phyloP scores from a whole-genome alignment of 2,797 vertebrate genomes.

The Poecilia velifera region DNA sequence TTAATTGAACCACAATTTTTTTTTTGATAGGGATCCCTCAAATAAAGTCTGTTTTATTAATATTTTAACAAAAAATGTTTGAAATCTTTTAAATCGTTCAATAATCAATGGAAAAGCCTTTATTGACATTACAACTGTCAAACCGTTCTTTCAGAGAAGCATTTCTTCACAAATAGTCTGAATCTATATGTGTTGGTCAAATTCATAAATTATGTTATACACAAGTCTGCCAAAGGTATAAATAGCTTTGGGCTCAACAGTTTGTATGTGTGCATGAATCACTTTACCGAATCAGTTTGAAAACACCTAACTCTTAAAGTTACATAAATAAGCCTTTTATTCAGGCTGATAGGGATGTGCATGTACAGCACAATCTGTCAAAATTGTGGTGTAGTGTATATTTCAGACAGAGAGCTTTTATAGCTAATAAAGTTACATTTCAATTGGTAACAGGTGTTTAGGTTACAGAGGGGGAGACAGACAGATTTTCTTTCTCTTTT shows the following conservation, averaged over 20 bases:
- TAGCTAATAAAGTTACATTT: slow-evolving; percentile 63
- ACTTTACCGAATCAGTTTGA: not conserved
- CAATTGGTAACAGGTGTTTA: slow-evolving; percentile 71
- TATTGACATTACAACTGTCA: too few relatives aligned
- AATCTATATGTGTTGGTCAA: too few relatives aligned
- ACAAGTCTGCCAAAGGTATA: not conserved
- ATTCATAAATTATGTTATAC: too few relatives aligned
- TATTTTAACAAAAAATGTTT: too few relatives aligned
- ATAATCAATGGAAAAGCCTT: too few relatives aligned
- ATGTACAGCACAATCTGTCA: not conserved
- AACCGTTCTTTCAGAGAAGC: too few relatives aligned
- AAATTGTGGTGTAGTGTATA: slow-evolving; percentile 7
- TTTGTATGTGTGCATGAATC: not conserved
- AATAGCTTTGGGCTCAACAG: not conserved
- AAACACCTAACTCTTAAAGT: not conserved
- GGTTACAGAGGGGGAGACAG: slow-evolving; percentile 30
- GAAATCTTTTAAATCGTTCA: too few relatives aligned
- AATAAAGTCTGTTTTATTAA: too few relatives aligned
- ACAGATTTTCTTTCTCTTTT: slow-evolving; percentile 13
- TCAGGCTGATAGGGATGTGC: slow-evolving; percentile 33
- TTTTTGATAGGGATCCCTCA: too few relatives aligned
- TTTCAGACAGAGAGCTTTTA: slow-evolving; percentile 35
- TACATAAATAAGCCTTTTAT: slow-evolving; percentile 58
- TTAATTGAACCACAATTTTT: too few relatives aligned
- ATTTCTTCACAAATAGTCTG: too few relatives aligned